Conservation (phyloP, 1,140 invertebrate genomes). For the Drosophila teissieri region DNA sequence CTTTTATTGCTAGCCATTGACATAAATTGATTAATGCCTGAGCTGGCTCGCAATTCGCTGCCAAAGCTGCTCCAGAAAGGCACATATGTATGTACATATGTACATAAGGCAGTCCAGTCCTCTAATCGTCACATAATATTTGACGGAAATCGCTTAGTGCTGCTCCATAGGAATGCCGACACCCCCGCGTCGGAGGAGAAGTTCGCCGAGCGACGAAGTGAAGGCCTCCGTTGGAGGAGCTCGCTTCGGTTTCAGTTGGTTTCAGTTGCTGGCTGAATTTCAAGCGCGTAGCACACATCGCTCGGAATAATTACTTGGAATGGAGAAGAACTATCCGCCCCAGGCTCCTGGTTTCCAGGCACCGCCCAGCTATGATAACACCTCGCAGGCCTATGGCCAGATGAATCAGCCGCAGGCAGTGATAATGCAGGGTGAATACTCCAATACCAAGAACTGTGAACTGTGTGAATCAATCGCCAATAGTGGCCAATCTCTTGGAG, state of each 20-base stretch:
- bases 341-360: not conserved
- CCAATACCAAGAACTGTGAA: not conserved
- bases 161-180: not conserved
- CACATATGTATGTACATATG: no score
- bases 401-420: not conserved
- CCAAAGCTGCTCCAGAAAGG: no score
- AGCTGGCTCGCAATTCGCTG: no score
- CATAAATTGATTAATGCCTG: no score
- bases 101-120: no score
- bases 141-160: not conserved
- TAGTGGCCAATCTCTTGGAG: no score
- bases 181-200: not conserved
- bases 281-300: constrained; percentile 17
- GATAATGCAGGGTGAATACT: constrained; percentile 3
- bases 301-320: constrained; percentile 8
- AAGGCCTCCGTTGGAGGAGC: not conserved
- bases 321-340: constrained; percentile 16
- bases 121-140: not conserved
- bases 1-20: no score
- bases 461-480: no score
- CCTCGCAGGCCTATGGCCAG: not conserved
- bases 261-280: constrained; percentile 8
- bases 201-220: not conserved
- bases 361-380: constrained; percentile 20
- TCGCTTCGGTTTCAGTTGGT: constrained; percentile 26